phyloP scores from a whole-genome alignment of 1,140 invertebrate species.

The Ooceraea biroi region DNA sequence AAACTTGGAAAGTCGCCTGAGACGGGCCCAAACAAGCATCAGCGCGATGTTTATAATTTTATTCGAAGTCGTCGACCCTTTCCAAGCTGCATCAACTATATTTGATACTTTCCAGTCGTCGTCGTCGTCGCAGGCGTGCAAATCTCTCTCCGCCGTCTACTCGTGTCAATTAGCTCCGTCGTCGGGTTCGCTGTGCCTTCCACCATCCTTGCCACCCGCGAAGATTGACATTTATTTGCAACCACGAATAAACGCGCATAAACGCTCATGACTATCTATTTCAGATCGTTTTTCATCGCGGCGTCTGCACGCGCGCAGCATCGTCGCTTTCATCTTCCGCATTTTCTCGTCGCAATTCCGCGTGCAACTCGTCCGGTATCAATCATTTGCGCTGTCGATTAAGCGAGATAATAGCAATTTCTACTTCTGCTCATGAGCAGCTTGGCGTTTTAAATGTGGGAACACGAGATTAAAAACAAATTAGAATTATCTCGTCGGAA shows the following conservation, averaged over 20 bases:
- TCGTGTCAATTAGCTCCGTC: constrained; percentile 56
- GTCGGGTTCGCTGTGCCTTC: constrained; percentile 50
- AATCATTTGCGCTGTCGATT: constrained; percentile 27
- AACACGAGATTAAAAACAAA: too few species aligned
- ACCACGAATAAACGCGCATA: constrained; percentile 45
- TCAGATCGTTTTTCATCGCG: constrained; percentile 49
- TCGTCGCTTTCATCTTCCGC: constrained; percentile 42
- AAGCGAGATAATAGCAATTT: constrained; percentile 13
- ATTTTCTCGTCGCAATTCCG: constrained; percentile 12
- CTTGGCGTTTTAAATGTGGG: neutral
- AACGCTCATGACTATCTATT: constrained; percentile 55
- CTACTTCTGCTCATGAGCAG: neutral
- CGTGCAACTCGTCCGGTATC: constrained; percentile 17
- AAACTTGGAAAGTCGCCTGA: constrained; percentile 40
- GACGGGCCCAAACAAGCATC: constrained; percentile 29
- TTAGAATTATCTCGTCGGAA: too few species aligned
- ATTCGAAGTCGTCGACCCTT: constrained; percentile 45
- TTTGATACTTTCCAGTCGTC: constrained; percentile 47
- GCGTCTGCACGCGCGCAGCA: neutral
- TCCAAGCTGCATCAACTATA: neutral
- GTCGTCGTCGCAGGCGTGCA: neutral
- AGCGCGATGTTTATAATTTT: constrained; percentile 42
- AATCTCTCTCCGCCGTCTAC: constrained; percentile 41
- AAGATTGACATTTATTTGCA: constrained; percentile 60
- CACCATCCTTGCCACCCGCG: constrained; percentile 44